These are phyloP conservation scores for Macrophya annulata DNA, from an alignment of 2,888 invertebrate species.

Conservation along the genomic window DNA sequence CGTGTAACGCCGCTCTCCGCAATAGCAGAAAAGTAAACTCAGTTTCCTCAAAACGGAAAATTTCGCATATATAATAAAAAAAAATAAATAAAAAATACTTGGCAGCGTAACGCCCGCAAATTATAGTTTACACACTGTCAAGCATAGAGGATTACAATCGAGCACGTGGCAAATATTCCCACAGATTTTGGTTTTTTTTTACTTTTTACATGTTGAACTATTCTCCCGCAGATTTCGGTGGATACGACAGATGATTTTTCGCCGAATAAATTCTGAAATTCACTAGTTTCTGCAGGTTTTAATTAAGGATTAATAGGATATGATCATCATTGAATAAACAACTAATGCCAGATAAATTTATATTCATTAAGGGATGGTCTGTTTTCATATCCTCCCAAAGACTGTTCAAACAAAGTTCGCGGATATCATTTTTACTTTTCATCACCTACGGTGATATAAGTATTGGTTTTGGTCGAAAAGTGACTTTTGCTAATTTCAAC, in stretches of 20 bases:
- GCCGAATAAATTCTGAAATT: constrained; percentile 9
- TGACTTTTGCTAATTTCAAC: too few species aligned
- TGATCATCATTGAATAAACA: too few species aligned
- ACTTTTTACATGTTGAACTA: not conserved
- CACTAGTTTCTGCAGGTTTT: not conserved
- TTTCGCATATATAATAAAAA: not conserved
- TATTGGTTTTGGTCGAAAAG: too few species aligned
- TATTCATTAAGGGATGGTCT: too few species aligned
- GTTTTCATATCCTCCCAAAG: too few species aligned
- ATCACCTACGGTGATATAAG: too few species aligned
- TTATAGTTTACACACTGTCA: constrained; percentile 6
- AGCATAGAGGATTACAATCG: constrained; percentile 18
- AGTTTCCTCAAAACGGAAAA: not conserved
- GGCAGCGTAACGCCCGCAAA: constrained; percentile 4
- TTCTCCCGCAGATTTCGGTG: not conserved
- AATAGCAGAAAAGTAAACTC: not conserved
- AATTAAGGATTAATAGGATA: not conserved
- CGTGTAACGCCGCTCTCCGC: not conserved
- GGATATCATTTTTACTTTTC: too few species aligned
- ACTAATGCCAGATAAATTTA: too few species aligned
- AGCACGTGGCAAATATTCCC: constrained; percentile 35
- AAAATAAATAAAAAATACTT: not conserved
- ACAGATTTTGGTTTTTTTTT: not conserved
- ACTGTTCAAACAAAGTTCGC: too few species aligned
- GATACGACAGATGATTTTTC: not conserved